Percentiles rank a stretch among this genome's conserved stretches.
phyloP scores from a whole-genome alignment of 2,888 invertebrate species.

The Cephalotes varians region DNA sequence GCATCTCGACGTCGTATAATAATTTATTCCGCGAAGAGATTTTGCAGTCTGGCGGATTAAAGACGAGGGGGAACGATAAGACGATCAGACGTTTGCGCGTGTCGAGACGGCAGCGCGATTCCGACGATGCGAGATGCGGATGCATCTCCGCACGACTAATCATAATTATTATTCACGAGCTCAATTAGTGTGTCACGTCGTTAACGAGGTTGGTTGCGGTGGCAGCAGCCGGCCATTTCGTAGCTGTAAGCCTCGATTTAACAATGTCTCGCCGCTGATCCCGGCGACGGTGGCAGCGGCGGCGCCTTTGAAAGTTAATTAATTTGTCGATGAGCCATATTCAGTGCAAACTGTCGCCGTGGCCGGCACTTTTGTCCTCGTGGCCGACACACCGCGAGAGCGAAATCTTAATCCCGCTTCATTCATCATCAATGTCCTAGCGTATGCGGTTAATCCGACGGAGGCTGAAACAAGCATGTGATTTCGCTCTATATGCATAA shows the following conservation, averaged over 20 bases:
- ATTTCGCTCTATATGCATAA: background rate
- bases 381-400: background rate
- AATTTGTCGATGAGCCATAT: slow-evolving; percentile 28
- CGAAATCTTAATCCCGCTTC: slow-evolving; percentile 15
- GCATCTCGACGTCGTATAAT: background rate
- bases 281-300: background rate
- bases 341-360: slow-evolving; percentile 22
- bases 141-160: slow-evolving; percentile 23
- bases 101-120: background rate
- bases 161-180: slow-evolving; percentile 51
- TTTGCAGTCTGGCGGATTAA: slow-evolving; percentile 23
- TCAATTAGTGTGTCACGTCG: slow-evolving; percentile 46
- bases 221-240: background rate
- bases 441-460: background rate
- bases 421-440: background rate
- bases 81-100: background rate
- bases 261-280: slow-evolving; percentile 31
- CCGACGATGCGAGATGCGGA: slow-evolving; percentile 23
- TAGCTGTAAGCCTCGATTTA: slow-evolving; percentile 35
- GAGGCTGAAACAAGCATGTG: background rate
- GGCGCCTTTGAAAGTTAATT: slow-evolving; percentile 45
- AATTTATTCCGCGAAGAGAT: slow-evolving; percentile 46
- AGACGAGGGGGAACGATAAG: slow-evolving; percentile 22
- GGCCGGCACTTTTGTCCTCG: slow-evolving; percentile 14
- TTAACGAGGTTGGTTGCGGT: slow-evolving; percentile 35